A percentile compares a stretch with the other conserved stretches of the same genome.
Evolutionary conservation across 1,140 invertebrate genomes (phyloP).

Genomic region (Drosophila lowei): DNA sequence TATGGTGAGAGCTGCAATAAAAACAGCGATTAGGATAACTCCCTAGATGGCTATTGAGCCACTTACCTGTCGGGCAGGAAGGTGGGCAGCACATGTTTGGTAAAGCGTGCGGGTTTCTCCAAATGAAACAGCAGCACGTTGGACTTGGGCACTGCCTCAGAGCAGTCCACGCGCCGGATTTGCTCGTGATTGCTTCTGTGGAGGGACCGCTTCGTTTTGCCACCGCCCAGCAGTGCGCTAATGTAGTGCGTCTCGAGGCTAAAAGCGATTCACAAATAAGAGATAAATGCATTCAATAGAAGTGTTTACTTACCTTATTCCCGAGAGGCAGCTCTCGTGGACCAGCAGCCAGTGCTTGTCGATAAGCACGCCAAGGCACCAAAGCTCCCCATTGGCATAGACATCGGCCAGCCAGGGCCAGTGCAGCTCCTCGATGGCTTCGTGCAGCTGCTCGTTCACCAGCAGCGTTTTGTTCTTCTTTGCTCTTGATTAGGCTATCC

Average conservation of each 20-base stretch:
- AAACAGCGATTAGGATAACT: neutral
- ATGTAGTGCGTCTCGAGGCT: constrained; percentile 86
- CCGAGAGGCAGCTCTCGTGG: constrained; percentile 84
- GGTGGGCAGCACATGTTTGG: constrained; percentile 86
- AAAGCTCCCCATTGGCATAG: constrained; percentile 87
- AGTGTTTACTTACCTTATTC: constrained; percentile 83
- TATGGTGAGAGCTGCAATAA: constrained; percentile 15
- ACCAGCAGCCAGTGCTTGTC: constrained; percentile 87
- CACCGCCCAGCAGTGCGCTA: constrained; percentile 86
- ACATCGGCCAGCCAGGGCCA: constrained; percentile 89
- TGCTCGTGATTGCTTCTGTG: constrained; percentile 88
- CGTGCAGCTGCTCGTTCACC: constrained; percentile 70
- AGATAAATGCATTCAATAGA: neutral
- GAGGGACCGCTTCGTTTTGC: constrained; percentile 84
- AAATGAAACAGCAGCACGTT: constrained; percentile 86
- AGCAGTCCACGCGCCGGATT: constrained; percentile 84
- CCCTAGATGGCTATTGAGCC: neutral
- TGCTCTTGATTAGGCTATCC: constrained; percentile 62
- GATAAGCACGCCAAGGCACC: constrained; percentile 87
- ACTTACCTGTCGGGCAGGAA: constrained; percentile 77
- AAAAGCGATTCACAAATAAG: neutral
- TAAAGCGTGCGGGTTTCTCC: constrained; percentile 84
- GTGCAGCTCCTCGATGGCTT: constrained; percentile 70
- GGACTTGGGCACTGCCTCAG: constrained; percentile 83
- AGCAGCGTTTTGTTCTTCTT: constrained; percentile 72